Percentiles rank a stretch among this genome's conserved stretches.
Evolutionary conservation across 2,797 vertebrate species (phyloP).

Genomic region (Propithecus perrieri): DNA sequence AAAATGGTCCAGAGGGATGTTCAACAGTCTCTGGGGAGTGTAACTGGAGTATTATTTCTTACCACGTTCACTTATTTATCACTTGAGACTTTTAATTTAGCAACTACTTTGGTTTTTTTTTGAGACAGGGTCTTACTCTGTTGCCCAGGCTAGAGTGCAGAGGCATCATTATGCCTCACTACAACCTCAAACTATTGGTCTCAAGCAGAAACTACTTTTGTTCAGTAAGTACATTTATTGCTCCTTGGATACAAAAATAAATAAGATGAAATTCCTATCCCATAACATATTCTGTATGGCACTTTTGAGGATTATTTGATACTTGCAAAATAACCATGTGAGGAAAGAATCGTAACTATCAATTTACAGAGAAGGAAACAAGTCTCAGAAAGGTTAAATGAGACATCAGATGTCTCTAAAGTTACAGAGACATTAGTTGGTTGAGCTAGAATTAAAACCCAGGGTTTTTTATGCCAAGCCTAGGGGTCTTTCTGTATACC

Average conservation of each 20-base stretch:
- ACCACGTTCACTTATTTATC: not conserved
- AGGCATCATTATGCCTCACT: too few relatives aligned
- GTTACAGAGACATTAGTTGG: not conserved
- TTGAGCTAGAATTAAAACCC: not conserved
- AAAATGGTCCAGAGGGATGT: not conserved
- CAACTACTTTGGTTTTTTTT: not conserved
- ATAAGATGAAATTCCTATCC: not conserved
- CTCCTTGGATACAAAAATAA: not conserved
- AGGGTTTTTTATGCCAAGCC: not conserved
- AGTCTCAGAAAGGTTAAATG: not conserved
- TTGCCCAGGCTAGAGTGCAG: too few relatives aligned
- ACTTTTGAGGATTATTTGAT: not conserved
- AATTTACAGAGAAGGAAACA: conserved; percentile 40
- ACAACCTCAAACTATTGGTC: too few relatives aligned
- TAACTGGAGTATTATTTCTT: not conserved
- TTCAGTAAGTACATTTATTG: not conserved
- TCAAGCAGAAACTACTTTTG: not conserved
- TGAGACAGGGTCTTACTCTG: too few relatives aligned
- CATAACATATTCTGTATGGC: not conserved
- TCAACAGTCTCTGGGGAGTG: not conserved
- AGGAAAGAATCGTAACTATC: not conserved
- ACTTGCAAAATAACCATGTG: not conserved
- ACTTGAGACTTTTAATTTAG: conserved; percentile 15
- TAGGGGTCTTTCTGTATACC: not conserved
- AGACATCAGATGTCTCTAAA: not conserved